Base-by-base conservation (phyloP, 2,888 invertebrate genomes). In the Caenorhabditis imperialis region DNA sequence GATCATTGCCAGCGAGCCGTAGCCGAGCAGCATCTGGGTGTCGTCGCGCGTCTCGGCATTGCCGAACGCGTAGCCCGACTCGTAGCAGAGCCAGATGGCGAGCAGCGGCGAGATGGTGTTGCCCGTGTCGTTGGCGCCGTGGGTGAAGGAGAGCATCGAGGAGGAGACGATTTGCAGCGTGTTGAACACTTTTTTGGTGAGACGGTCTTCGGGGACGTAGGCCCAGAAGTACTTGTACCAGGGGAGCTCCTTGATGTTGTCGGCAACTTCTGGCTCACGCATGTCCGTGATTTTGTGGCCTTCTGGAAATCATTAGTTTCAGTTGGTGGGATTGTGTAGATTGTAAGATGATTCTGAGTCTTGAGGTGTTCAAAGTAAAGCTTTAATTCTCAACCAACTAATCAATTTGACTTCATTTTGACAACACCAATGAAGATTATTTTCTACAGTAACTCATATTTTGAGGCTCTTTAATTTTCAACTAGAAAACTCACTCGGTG, bases 151-250 rank as follows among this genome's bases (percentile, higher is more conserved):
- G 1, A 97, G 96, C 89, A 98, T 97, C 6, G 94, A 93, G 4
- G 98, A 98, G 0, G 98, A 98, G 58, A 98, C 91, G 67, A 98
- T 93, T 91, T 98, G 98, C 37, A 97, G 91, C 89, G 95, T 95
- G 62, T 82, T 78, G 78, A 83, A 84, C 20, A 79, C 82, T 63
- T 81, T 81, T 25, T 74, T 73, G 1, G 81, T 77, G 16, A 79
- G 73, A 35, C 76, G 77, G 33, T 79, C 79, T 35, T 81, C 81
- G 20, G 77, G 76, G 12, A 81, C 81, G 20, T 77, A 75, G 8
- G 60, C 67, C 73, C 73, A 76, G 23, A 81, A 40, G 51, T 72
- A 81, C 44, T 77, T 81, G 79, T 81, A 81, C 81, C 81, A 81
- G 14, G 79, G 77, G 12, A 77, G 76, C n/a, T 72, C 65, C 30